Percentiles rank a stretch among this genome's conserved stretches.
phyloP scores from a whole-genome alignment of 2,797 vertebrate genomes.

The Tympanoctomys barrerae region DNA sequence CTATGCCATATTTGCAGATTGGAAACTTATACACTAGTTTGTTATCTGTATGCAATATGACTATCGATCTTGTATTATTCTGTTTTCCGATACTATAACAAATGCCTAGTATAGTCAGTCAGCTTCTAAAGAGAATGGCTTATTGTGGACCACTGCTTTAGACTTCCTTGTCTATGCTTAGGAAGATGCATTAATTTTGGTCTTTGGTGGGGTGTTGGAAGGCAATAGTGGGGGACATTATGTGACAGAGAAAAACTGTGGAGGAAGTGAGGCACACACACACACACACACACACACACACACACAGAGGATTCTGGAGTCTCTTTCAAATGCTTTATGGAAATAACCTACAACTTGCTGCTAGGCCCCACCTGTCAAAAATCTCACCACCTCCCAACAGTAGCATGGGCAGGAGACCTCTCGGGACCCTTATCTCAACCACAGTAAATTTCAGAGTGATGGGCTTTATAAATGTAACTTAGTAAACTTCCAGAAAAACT shows the following conservation, averaged over 20 bases:
- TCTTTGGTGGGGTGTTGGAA: no score
- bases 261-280: background rate
- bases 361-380: background rate
- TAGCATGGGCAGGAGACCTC: background rate
- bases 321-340: no score
- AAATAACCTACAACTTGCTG: background rate
- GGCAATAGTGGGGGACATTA: no score
- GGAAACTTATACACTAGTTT: background rate
- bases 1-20: background rate
- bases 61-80: background rate
- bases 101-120: background rate
- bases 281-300: background rate
- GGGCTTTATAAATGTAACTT: background rate
- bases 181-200: background rate
- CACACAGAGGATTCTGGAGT: background rate
- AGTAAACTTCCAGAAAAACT: background rate
- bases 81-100: background rate
- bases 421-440: background rate
- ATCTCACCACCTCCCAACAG: no score
- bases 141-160: background rate
- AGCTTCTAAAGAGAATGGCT: background rate
- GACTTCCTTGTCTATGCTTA: background rate
- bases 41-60: background rate
- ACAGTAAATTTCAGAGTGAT: background rate
- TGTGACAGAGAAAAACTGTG: background rate